Base-by-base conservation (phyloP, 2,888 invertebrate species). In the Drosophila affinis region DNA sequence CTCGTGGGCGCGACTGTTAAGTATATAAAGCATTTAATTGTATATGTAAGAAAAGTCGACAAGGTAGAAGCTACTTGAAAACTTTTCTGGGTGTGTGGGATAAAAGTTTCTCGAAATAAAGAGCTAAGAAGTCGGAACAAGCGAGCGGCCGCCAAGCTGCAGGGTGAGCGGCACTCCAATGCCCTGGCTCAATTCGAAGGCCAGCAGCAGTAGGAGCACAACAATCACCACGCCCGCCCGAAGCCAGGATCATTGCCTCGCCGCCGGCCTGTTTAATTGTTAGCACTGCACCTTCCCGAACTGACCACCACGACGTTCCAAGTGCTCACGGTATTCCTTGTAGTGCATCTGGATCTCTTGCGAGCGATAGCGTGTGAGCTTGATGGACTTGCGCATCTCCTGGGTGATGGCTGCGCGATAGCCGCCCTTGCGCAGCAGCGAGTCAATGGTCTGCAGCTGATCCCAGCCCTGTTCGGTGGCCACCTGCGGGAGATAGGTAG, bases 401-500 rank as follows among this genome's bases (percentile, higher is more conserved):
- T 95, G 95, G n/a, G 97, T 97, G 76, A 98, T 98, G 61, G 94
- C 93, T 32, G 98, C 97, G 92, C 98, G 98, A 93, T 96, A 99
- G 54, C 99, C 99, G 78, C 99, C 99, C 93, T 99, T 99, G 81
- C 98, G 95, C 76, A 99, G 94, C 74, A 99, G 93, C 47, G 99
- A 98, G 93, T 99, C 99, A 90, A 99, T 98, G 27, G 99, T 99
- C 93, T 99, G 98, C 79, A 97, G 95, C 93, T 98, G 98, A 94
- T 99, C 97, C 99, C 99, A 99, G 88, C 99, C 99, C 96, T 99
- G 99, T 93, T 99, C 99, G 61, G 96, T 95, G 80, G 99, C 98
- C 83, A 99, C 99, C 93, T 99, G 98, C 60, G 99, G 99, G 92
- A 99, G 94, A 93, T 99, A 99, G 78, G 99, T 99, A 90, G 99